Conservation (phyloP, 1,140 invertebrate species). For the Lordiphosa stackelbergi region DNA sequence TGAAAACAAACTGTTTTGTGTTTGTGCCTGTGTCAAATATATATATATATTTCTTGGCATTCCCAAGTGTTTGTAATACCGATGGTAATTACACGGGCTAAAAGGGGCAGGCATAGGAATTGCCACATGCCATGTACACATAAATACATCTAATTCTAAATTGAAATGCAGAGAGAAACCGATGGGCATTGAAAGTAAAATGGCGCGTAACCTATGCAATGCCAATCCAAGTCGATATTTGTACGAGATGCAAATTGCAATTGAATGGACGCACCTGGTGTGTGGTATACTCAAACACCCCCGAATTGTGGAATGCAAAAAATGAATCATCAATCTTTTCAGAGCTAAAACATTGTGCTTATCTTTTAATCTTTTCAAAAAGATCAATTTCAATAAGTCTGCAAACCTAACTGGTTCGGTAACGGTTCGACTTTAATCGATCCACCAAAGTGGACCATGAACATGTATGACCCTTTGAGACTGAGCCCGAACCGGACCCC, state of each 20-base stretch:
- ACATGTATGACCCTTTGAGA: no score
- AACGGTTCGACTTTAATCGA: no score
- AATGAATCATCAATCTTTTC: no score
- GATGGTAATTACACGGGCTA: constrained; percentile 55
- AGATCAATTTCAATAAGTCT: no score
- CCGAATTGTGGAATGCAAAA: no score
- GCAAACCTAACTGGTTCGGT: no score
- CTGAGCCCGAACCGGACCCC: no score
- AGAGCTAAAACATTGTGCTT: no score
- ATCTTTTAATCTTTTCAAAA: no score
- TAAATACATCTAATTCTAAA: constrained; percentile 45
- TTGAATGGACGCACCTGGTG: background rate
- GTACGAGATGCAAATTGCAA: background rate
- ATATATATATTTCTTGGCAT: constrained; percentile 44
- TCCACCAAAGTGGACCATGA: no score
- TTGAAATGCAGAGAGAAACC: constrained; percentile 27
- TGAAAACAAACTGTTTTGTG: constrained; percentile 30
- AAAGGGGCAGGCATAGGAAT: constrained; percentile 11
- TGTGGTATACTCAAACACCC: background rate
- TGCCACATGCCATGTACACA: constrained; percentile 20
- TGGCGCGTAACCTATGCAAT: constrained; percentile 38
- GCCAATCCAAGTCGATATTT: constrained; percentile 10
- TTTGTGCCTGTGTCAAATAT: constrained; percentile 12
- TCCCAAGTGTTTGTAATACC: constrained; percentile 44
- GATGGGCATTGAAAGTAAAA: constrained; percentile 27